Conservation (phyloP, 2,888 invertebrate genomes). For the Mycalesis mineus region DNA sequence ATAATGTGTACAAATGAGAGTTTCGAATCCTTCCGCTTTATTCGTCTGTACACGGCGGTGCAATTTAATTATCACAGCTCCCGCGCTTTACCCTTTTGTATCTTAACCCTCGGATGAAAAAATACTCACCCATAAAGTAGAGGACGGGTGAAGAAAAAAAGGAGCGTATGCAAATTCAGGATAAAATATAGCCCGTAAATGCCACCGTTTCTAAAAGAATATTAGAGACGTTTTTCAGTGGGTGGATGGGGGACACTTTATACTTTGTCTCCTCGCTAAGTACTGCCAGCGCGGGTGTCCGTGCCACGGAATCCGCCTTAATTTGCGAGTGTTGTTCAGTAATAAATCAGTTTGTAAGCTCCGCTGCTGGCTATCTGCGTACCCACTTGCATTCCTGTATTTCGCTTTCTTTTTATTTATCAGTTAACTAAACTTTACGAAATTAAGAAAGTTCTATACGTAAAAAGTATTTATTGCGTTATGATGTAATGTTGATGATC, state of each 20-base stretch:
- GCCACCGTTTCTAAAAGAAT: constrained; percentile 80
- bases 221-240: constrained; percentile 80
- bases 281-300: constrained; percentile 70
- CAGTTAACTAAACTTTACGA: neutral
- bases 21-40: constrained; percentile 14
- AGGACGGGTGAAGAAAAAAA: constrained; percentile 77
- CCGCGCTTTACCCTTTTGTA: constrained; percentile 79
- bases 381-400: neutral
- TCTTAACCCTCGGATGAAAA: constrained; percentile 77
- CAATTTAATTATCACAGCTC: constrained; percentile 77
- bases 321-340: constrained; percentile 71
- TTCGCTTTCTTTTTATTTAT: no score
- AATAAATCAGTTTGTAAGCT: constrained; percentile 61
- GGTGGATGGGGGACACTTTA: constrained; percentile 74
- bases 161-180: constrained; percentile 80
- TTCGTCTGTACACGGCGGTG: constrained; percentile 36
- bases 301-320: constrained; percentile 64
- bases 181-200: constrained; percentile 81
- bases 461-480: no score
- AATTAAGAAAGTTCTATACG: neutral
- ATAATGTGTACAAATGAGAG: neutral
- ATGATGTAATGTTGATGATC: no score
- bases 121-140: constrained; percentile 79
- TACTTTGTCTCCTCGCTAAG: constrained; percentile 77
- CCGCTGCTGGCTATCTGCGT: constrained; percentile 25